Percentiles rank a stretch among this genome's conserved stretches.
Conservation (phyloP, 2,797 vertebrate genomes). For the Gallinago solitaria region DNA sequence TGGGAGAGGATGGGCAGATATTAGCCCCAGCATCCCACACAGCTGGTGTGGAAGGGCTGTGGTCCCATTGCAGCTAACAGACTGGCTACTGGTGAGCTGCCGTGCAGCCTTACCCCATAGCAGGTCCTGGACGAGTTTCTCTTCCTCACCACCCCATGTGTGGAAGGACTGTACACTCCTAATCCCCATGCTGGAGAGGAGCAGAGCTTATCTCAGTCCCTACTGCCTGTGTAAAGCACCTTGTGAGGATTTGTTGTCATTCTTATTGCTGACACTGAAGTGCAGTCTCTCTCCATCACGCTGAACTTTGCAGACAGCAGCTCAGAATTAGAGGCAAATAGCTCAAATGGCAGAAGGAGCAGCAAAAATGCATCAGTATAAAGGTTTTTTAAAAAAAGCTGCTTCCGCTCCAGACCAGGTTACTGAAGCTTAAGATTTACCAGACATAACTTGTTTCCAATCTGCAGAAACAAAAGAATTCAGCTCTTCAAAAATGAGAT, state of each 20-base stretch:
- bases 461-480: background rate
- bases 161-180: fast-evolving
- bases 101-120: background rate
- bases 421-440: background rate
- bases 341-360: background rate
- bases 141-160: background rate
- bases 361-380: background rate
- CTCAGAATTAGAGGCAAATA: background rate
- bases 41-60: background rate
- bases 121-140: background rate
- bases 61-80: background rate
- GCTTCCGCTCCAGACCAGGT: background rate
- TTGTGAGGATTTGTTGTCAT: background rate
- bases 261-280: background rate
- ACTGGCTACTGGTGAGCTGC: background rate
- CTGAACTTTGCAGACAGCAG: background rate
- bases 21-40: background rate
- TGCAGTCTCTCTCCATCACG: background rate
- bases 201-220: background rate
- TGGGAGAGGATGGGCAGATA: fast-evolving
- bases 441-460: background rate
- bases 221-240: background rate
- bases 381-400: background rate
- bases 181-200: background rate
- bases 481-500: background rate